These are phyloP conservation scores for Hemiscyllium ocellatum DNA, from an alignment of 2,113 vertebrate genomes.

Conservation along the genomic window DNA sequence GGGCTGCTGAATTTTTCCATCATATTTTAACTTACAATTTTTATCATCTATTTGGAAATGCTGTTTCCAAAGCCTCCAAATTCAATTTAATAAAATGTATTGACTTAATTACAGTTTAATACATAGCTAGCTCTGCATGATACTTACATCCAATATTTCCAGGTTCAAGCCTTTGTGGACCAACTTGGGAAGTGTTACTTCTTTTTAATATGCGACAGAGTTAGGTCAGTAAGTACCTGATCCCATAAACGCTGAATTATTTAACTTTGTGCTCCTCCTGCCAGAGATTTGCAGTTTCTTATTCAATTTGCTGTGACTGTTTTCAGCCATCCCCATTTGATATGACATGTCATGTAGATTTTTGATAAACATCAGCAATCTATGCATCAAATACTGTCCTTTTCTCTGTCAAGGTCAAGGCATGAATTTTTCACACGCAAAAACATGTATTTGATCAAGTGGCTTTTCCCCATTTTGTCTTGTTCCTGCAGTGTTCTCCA, in stretches of 20 bases:
- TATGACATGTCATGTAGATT: neutral
- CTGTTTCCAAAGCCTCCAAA: neutral
- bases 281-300: neutral
- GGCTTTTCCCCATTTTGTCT: no score
- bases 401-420: neutral
- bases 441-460: neutral
- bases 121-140: no score
- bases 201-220: neutral
- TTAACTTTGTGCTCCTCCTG: neutral
- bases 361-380: neutral
- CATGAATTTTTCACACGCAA: neutral
- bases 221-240: neutral
- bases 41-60: neutral
- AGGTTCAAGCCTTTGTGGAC: neutral
- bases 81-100: neutral
- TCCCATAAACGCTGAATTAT: neutral
- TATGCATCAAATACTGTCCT: neutral
- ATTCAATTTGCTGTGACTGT: neutral
- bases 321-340: neutral
- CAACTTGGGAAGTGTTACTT: neutral
- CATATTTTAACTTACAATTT: no score
- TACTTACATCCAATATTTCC: neutral
- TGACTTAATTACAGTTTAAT: neutral
- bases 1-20: no score
- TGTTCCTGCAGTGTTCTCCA: neutral